A percentile compares a stretch with the other conserved stretches of the same genome.
These are phyloP conservation scores for Lepus oiostolus DNA, from an alignment of 2,797 vertebrate species.

Conservation along the genomic window DNA sequence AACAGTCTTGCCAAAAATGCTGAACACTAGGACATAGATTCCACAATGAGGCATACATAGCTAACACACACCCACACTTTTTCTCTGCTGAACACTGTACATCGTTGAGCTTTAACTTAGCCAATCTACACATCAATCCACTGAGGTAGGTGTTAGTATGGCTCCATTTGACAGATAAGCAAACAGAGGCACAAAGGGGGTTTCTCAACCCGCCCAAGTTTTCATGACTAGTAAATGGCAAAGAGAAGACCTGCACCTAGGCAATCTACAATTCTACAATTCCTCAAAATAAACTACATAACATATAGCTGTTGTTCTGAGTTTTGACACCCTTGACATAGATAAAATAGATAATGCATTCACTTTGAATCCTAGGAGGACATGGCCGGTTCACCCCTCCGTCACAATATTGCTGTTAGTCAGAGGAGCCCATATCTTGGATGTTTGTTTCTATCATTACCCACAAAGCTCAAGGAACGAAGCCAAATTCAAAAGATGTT, in stretches of 20 bases:
- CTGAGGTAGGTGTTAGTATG: background rate
- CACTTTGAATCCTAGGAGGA: background rate
- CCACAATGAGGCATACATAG: background rate
- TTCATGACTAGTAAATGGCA: background rate
- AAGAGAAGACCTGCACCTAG: background rate
- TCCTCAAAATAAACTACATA: constrained; percentile 34
- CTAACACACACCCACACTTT: background rate
- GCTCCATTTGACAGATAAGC: constrained; percentile 33
- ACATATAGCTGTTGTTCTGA: background rate
- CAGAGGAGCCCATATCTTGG: background rate
- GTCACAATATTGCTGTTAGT: background rate
- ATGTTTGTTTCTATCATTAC: constrained; percentile 9
- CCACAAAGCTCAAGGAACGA: background rate
- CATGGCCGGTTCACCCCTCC: background rate
- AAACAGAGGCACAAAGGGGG: background rate
- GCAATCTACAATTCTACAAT: background rate
- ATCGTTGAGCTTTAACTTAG: background rate
- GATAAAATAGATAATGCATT: constrained; percentile 16
- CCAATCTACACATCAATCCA: background rate
- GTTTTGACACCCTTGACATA: background rate
- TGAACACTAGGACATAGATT: background rate
- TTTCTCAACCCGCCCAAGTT: constrained; percentile 5
- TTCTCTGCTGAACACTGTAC: background rate
- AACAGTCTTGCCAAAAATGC: background rate
- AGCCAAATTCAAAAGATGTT: constrained; percentile 24